phyloP scores from a whole-genome alignment of 2,888 invertebrate genomes.

The Stomorhina lunata region DNA sequence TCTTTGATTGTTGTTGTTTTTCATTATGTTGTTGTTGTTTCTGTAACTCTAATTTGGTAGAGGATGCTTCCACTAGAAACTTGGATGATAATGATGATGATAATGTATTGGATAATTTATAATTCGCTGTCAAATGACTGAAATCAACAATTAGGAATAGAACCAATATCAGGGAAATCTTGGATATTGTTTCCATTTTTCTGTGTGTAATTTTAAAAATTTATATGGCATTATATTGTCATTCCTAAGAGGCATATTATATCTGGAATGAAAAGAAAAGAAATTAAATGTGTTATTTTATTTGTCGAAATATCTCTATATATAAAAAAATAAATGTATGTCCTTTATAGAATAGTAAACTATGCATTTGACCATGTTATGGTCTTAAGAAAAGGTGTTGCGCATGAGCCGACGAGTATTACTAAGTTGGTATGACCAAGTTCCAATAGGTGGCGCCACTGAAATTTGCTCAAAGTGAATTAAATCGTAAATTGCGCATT shows the following conservation, averaged over 20 bases:
- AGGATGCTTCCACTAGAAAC: constrained; percentile 41
- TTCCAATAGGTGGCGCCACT: too few species aligned
- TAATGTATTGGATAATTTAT: constrained; percentile 24
- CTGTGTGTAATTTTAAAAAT: constrained; percentile 75
- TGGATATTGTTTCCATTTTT: constrained; percentile 79
- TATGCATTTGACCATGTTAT: too few species aligned
- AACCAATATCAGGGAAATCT: constrained; percentile 78
- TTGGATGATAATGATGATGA: neutral
- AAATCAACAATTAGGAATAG: constrained; percentile 70
- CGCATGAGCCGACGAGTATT: too few species aligned
- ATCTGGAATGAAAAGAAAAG: constrained; percentile 69
- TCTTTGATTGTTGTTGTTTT: neutral
- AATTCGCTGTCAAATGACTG: constrained; percentile 44
- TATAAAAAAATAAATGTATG: too few species aligned
- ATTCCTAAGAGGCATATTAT: constrained; percentile 76
- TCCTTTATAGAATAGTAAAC: too few species aligned
- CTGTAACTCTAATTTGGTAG: constrained; percentile 45
- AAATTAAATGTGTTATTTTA: neutral
- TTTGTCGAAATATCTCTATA: too few species aligned
- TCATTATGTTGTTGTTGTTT: constrained; percentile 42
- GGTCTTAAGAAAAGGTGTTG: too few species aligned
- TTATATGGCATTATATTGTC: constrained; percentile 76
- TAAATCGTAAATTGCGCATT: too few species aligned
- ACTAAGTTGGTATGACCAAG: too few species aligned
- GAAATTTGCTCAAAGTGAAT: too few species aligned